Percentiles rank a stretch among this genome's conserved stretches.
These are phyloP conservation scores for Lepidocyrtinus sp. DNA, from an alignment of 2,888 invertebrate species.

Conservation along the genomic window DNA sequence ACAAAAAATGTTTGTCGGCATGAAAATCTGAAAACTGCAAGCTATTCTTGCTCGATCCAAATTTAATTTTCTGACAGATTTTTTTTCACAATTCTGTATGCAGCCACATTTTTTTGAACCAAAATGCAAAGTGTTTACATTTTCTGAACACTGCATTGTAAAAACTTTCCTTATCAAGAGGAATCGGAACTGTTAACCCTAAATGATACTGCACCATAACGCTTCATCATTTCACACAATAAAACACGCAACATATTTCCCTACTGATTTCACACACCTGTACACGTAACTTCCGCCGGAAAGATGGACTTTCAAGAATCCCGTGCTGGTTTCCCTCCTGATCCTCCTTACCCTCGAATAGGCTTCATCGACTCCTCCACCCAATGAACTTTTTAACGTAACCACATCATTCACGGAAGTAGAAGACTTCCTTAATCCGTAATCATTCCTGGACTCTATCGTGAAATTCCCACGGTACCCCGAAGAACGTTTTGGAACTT, in stretches of 20 bases:
- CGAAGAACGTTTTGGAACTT: constrained; percentile 21
- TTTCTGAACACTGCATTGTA: too few relatives aligned
- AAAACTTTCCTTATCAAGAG: too few relatives aligned
- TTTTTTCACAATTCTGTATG: too few relatives aligned
- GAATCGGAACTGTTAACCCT: background rate
- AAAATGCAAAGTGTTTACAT: too few relatives aligned
- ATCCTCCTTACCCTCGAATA: constrained; percentile 51
- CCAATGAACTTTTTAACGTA: constrained; percentile 39
- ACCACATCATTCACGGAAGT: constrained; percentile 31
- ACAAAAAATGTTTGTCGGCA: too few relatives aligned
- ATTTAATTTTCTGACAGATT: too few relatives aligned
- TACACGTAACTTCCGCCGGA: constrained; percentile 62
- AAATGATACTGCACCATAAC: background rate
- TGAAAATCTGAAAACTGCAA: too few relatives aligned
- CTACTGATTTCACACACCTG: constrained; percentile 54
- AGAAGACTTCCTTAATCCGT: constrained; percentile 40
- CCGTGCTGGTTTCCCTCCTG: constrained; percentile 49
- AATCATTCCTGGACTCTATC: constrained; percentile 28
- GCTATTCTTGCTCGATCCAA: too few relatives aligned
- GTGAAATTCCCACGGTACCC: background rate
- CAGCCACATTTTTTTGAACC: too few relatives aligned
- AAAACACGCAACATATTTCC: too few relatives aligned
- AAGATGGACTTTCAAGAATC: constrained; percentile 57
- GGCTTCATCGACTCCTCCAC: constrained; percentile 37
- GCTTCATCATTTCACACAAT: background rate